A percentile compares a stretch with the other conserved stretches of the same genome.
phyloP scores from a whole-genome alignment of 2,113 vertebrate species.

The Calypte anna region DNA sequence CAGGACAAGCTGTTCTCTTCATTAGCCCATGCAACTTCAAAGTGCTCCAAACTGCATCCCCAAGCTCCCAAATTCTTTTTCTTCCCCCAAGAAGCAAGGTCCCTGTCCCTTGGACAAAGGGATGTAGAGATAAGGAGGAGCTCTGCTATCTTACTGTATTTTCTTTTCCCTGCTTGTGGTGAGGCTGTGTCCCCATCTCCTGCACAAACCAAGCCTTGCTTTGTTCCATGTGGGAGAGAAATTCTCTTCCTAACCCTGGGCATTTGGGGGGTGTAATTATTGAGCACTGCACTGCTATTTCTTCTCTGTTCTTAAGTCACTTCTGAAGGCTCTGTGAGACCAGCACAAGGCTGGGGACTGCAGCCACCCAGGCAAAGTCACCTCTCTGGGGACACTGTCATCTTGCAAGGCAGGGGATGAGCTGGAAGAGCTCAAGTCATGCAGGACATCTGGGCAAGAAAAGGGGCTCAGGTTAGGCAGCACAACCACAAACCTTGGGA shows the following conservation, averaged over 20 bases:
- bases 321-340: background rate
- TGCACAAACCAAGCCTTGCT: background rate
- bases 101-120: background rate
- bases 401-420: background rate
- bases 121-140: background rate
- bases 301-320: background rate
- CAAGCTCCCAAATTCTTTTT: background rate
- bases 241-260: background rate
- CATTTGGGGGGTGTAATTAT: background rate
- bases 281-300: background rate
- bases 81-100: background rate
- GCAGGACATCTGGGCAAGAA: background rate
- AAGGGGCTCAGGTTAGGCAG: background rate
- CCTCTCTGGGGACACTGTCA: background rate
- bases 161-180: background rate
- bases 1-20: constrained; percentile 39
- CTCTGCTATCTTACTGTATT: background rate
- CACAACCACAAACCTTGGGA: background rate
- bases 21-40: background rate
- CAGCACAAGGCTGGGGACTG: background rate
- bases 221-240: background rate
- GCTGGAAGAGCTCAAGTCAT: background rate
- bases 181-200: background rate
- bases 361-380: background rate
- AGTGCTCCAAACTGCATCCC: background rate